These are phyloP conservation scores for Phalanger gymnotis DNA, from an alignment of 2,797 vertebrate genomes.

Conservation along the genomic window DNA sequence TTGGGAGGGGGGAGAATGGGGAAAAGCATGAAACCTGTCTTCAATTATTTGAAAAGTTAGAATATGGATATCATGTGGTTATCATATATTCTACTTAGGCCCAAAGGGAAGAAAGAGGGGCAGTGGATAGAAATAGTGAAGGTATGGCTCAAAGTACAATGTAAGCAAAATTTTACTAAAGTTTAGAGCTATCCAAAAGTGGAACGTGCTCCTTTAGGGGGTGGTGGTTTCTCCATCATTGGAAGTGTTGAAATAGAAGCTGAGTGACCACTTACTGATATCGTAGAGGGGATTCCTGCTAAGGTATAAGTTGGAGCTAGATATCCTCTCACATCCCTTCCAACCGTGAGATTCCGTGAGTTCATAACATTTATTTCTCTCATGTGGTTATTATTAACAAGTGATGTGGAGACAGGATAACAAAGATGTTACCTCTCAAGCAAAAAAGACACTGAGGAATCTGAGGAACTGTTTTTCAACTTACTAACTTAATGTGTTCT, in stretches of 20 bases:
- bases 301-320: neutral
- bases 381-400: neutral
- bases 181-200: neutral
- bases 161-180: neutral
- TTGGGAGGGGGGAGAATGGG: neutral
- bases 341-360: neutral
- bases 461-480: neutral
- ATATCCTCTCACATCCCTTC: neutral
- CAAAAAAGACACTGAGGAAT: neutral
- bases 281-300: neutral
- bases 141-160: neutral
- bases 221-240: neutral
- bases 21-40: neutral
- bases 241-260: neutral
- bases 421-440: neutral
- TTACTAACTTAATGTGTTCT: neutral
- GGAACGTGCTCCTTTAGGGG: neutral
- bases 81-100: neutral
- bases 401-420: neutral
- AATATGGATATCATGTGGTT: neutral
- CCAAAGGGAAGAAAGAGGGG: neutral
- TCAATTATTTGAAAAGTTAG: neutral
- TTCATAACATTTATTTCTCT: neutral
- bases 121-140: neutral
- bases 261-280: neutral